A percentile compares a stretch with the other conserved stretches of the same genome.
These are phyloP conservation scores for Progne subis DNA, from an alignment of 2,113 vertebrate genomes.

Conservation along the genomic window DNA sequence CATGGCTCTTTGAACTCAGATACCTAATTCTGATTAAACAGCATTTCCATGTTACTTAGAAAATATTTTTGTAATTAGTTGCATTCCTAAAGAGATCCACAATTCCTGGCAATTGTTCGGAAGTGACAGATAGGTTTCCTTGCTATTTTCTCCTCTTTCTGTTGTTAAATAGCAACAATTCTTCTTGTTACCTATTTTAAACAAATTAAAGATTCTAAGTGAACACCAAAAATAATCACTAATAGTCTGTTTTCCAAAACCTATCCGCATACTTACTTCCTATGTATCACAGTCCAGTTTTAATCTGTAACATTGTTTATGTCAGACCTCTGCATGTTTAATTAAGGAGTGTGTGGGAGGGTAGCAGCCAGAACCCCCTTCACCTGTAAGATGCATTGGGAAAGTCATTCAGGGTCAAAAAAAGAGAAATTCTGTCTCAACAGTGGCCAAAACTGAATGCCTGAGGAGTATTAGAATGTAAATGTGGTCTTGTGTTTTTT, in stretches of 20 bases:
- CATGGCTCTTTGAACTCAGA: background rate
- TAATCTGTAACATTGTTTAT: background rate
- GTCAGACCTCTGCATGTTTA: background rate
- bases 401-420: constrained; percentile 22
- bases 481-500: background rate
- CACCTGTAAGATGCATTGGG: constrained; percentile 1
- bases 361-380: background rate
- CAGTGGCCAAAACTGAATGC: constrained; percentile 19
- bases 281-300: background rate
- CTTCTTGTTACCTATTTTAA: background rate
- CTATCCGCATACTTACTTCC: background rate
- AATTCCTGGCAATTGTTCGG: accelerated
- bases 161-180: background rate
- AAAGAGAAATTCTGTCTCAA: constrained; percentile 2
- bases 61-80: background rate
- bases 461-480: background rate
- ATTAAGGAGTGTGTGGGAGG: background rate
- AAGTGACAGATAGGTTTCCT: background rate
- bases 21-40: background rate
- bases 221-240: background rate
- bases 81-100: background rate
- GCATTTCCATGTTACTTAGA: background rate
- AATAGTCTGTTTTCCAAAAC: background rate
- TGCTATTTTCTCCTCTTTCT: background rate
- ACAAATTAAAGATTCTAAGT: background rate